These are phyloP conservation scores for Prionailurus viverrinus DNA, from an alignment of 2,113 vertebrate species.

Conservation along the genomic window DNA sequence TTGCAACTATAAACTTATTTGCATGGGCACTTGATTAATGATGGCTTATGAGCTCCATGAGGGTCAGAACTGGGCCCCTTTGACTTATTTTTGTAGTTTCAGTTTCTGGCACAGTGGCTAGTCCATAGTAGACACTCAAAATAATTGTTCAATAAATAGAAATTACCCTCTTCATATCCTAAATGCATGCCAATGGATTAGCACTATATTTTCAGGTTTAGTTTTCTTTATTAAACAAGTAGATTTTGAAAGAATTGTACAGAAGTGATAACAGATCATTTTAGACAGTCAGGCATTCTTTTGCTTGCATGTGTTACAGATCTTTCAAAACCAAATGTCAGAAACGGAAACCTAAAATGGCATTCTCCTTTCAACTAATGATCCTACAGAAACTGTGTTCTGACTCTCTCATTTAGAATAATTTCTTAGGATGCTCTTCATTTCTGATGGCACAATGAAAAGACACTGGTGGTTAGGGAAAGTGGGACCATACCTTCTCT, in stretches of 20 bases:
- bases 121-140: neutral
- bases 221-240: constrained; percentile 17
- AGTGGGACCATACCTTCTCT: neutral
- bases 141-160: neutral
- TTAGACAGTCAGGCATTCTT: neutral
- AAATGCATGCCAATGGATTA: neutral
- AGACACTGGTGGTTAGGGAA: neutral
- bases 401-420: neutral
- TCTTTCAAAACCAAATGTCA: constrained; percentile 6
- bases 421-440: neutral
- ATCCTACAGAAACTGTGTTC: neutral
- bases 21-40: neutral
- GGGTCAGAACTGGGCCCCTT: neutral
- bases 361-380: neutral
- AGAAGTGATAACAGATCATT: neutral
- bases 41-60: neutral
- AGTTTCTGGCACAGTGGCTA: neutral
- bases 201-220: neutral
- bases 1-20: neutral
- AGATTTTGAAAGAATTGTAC: neutral
- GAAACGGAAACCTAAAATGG: neutral
- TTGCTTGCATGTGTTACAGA: neutral
- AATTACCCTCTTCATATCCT: neutral
- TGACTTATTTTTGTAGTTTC: neutral
- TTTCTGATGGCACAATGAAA: neutral